Conservation (phyloP, 1,140 invertebrate species). For the Diploscapter pachys region DNA sequence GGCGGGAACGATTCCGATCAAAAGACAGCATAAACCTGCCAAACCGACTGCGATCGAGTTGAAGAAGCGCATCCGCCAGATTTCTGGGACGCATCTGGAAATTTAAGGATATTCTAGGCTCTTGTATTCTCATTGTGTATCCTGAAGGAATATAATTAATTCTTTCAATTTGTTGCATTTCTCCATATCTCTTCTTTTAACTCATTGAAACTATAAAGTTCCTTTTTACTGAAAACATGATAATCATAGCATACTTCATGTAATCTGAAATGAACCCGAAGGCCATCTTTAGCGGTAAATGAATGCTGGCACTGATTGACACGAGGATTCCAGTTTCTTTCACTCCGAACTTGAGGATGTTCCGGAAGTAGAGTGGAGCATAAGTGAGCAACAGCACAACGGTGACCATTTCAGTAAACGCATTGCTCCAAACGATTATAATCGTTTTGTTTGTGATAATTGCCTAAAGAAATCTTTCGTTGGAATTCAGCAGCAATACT, state of each 20-base stretch:
- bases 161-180: background rate
- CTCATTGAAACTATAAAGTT: no score
- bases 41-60: slow-evolving; percentile 45
- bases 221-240: no score
- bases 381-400: slow-evolving; percentile 28
- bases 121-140: background rate
- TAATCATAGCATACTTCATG: slow-evolving; percentile 3
- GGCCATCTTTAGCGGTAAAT: slow-evolving; percentile 28
- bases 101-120: background rate
- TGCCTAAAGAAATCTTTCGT: slow-evolving; percentile 13
- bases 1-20: slow-evolving; percentile 45
- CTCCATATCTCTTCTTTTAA: background rate
- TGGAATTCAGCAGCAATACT: background rate
- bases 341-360: slow-evolving; percentile 20
- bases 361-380: slow-evolving; percentile 30
- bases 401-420: slow-evolving; percentile 30
- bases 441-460: slow-evolving; percentile 30
- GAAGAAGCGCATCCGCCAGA: slow-evolving; percentile 47
- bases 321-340: slow-evolving; percentile 27
- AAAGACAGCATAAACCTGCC: slow-evolving; percentile 40
- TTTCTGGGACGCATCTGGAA: slow-evolving; percentile 41
- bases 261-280: slow-evolving; percentile 25
- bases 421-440: slow-evolving; percentile 29
- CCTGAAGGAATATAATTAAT: background rate
- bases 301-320: slow-evolving; percentile 15